Base-by-base conservation (phyloP, 2,113 vertebrate genomes). In the Tinamus guttatus region DNA sequence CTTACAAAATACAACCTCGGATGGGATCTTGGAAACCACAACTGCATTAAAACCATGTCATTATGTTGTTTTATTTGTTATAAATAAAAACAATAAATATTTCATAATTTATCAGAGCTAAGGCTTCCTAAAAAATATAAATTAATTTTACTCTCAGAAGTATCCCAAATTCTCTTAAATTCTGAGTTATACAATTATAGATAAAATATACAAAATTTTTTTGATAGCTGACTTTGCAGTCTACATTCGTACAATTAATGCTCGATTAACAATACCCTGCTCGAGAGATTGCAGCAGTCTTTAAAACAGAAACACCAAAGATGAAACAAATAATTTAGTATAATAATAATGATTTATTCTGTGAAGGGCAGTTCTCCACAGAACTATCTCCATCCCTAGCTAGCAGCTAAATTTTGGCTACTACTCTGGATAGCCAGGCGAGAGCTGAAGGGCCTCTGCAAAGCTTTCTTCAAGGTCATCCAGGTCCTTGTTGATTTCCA, bases 391-490 rank as follows among this genome's bases (percentile, higher is more conserved):
- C 45, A 36, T 62, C 77, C 49, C 52, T 70, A 24, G 67, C 83
- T 73, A 60, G 73, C 84, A 82, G 64, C 40, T 20, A 68, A 38
- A 17, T 73, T 87, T 93, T 95, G 76, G n/a, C 74, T 38, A 47
- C 69, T 86, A 3, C 40, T 56, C 40, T 13, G 28, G 81, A n/a
- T 12, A 77, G 10, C 20, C 63, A 32, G 0, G 27, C 45, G 95
- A 96, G 52, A 95, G 14, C 15, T 67, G 95, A 62, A 90, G 51
- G 12, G 75, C 7, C 0, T 77, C 90, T 68, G 87, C 54, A 40
- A 96, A 93, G 12, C 16, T 83, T 54, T 93, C 64, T 85, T 88
- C 62, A 20, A 97, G 92, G 43, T 92, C 76, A 21, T 93, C 85
- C 17, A 96, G 68, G 41, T 92, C 85, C 68, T 32, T 69, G 14